A percentile compares a stretch with the other conserved stretches of the same genome.
Evolutionary conservation across 2,888 invertebrate genomes (phyloP).

Genomic region (Electrophaes corylata): DNA sequence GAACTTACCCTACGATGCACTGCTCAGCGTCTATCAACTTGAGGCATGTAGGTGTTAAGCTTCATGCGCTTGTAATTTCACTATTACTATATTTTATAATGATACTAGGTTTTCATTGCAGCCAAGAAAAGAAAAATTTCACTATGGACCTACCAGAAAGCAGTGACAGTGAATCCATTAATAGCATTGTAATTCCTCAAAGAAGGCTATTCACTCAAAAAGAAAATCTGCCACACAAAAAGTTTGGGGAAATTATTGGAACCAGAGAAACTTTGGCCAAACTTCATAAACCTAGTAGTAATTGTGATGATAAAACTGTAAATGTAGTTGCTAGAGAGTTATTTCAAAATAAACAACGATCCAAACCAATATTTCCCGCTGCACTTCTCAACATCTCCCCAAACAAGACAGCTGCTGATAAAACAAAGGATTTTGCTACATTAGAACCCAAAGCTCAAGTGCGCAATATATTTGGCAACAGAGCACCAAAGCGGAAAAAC

Average conservation of each 20-base stretch:
- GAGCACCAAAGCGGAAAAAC: slow-evolving; percentile 61
- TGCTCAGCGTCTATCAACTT: no score
- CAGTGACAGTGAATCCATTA: slow-evolving; percentile 71
- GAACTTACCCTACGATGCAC: no score
- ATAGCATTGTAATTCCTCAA: slow-evolving; percentile 71
- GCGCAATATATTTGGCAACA: slow-evolving; percentile 63
- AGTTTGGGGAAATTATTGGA: slow-evolving; percentile 54
- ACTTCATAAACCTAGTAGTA: slow-evolving; percentile 50
- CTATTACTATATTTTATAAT: no score
- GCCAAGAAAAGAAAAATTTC: slow-evolving; percentile 50
- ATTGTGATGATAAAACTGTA: slow-evolving; percentile 52
- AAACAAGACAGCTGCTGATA: slow-evolving; percentile 58
- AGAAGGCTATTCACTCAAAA: slow-evolving; percentile 66
- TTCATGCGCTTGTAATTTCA: no score
- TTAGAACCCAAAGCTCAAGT: slow-evolving; percentile 50
- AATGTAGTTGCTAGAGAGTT: slow-evolving; percentile 57
- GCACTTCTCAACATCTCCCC: slow-evolving; percentile 61
- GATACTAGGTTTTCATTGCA: slow-evolving; percentile 9
- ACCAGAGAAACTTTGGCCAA: slow-evolving; percentile 58
- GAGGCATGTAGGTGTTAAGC: no score
- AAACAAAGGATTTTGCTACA: slow-evolving; percentile 53
- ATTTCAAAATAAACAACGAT: slow-evolving; percentile 54
- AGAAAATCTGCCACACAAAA: slow-evolving; percentile 54
- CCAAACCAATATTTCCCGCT: slow-evolving; percentile 62
- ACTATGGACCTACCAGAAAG: slow-evolving; percentile 67